phyloP scores from a whole-genome alignment of 2,888 invertebrate genomes.

The Chamaedrilus cognettii region DNA sequence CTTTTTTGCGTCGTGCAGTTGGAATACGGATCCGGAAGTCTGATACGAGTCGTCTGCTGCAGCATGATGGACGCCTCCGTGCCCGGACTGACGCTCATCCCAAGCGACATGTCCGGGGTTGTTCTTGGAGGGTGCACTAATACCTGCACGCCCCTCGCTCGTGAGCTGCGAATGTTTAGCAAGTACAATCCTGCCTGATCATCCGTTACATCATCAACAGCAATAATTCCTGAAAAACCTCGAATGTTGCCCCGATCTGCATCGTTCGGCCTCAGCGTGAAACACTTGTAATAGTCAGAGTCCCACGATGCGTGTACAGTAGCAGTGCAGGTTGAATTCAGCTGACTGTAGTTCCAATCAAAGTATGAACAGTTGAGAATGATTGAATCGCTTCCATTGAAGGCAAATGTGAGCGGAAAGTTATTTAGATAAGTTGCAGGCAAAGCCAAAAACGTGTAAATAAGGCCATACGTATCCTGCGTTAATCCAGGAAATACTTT shows the following conservation, averaged over 20 bases:
- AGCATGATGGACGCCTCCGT: neutral
- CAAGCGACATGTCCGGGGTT: neutral
- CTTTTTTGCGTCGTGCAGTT: neutral
- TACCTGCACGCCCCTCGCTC: neutral
- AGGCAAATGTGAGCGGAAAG: neutral
- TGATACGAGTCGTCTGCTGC: neutral
- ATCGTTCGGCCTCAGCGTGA: neutral
- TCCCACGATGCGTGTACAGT: neutral
- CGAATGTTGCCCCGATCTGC: neutral
- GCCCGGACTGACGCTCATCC: neutral
- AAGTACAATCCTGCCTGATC: neutral
- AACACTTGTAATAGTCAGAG: neutral
- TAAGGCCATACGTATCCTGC: no score
- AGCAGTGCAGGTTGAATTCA: neutral
- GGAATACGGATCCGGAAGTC: neutral
- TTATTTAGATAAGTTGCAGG: neutral
- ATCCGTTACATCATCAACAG: neutral
- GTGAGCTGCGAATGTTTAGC: neutral
- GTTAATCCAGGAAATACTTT: no score
- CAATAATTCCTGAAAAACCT: neutral
- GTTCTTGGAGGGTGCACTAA: neutral
- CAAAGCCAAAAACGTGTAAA: no score
- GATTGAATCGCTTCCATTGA: neutral
- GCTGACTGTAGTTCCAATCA: neutral
- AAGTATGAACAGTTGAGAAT: neutral